Evolutionary conservation across 1,140 invertebrate genomes (phyloP).

Genomic region (Phortica variegata): DNA sequence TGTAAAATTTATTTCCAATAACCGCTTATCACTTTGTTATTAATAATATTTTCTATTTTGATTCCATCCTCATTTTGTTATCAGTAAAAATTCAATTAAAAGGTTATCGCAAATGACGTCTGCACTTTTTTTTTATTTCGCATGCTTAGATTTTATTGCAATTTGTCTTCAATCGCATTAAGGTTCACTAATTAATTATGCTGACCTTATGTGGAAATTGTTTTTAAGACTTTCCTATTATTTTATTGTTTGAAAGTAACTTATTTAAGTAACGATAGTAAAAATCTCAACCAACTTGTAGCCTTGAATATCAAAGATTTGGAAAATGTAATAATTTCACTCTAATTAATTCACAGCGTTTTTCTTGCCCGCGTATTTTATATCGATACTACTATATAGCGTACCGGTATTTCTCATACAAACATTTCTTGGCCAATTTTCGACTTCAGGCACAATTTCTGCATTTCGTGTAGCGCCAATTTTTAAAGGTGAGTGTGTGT

Average conservation of each 20-base stretch:
- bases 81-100: no score
- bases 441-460: slow-evolving; percentile 43
- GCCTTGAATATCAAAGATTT: not conserved
- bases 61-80: no score
- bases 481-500: slow-evolving; percentile 39
- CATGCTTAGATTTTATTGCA: no score
- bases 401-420: slow-evolving; percentile 51
- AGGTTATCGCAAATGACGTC: no score
- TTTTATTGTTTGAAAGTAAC: not conserved
- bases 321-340: not conserved
- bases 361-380: slow-evolving; percentile 34
- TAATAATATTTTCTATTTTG: no score
- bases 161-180: no score
- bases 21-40: no score
- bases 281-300: no score
- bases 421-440: slow-evolving; percentile 53
- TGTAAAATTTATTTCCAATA: not conserved
- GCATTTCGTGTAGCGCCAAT: slow-evolving; percentile 54
- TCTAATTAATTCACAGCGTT: slow-evolving; percentile 24
- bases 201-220: no score
- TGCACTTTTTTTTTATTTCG: no score
- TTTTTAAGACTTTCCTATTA: not conserved
- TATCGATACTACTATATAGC: slow-evolving; percentile 39
- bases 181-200: no score
- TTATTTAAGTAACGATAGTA: not conserved